Evolutionary conservation across 2,888 invertebrate species (phyloP), one percentile per base, ranked within the genome.

Genomic region (Parnassius smintheus): DNA sequence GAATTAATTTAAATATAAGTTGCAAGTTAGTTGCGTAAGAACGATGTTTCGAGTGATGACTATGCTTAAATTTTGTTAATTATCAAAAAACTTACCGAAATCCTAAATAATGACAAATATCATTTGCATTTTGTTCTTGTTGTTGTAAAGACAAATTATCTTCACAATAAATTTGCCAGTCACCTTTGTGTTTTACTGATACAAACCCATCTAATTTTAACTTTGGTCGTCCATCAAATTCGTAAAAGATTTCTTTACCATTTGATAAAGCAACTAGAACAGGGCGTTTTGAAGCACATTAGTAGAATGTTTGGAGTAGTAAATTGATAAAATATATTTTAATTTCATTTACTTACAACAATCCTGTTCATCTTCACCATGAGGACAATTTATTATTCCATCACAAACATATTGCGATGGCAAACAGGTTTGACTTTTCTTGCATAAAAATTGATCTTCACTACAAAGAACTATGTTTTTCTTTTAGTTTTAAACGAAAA

Each of bases 351-450:
- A 84, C 95, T 93, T 84, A 96, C 96, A 93, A 78, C 97, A 97
- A 78, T 96, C 94, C 58, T 92, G 76, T 90, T 97, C 97, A 76
- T 97, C 97, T 85, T 96, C 96, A 41, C 93, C 93, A 68, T 93
- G 83, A 18, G 87, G 86, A 77, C 97, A 97, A 70, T 97, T 94
- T 1, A 84, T 71, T 53, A 76, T 81, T 42, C 92, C 93, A 81
- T 97, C 94, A 75, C 97, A 97, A 18, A 93, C 92, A 67, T 93
- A 89, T 50, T 85, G 77, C 10, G 82, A 74, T 1, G 94, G 87
- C 62, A 97, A 83, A 74, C 97, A 97, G 44, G 81, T 85, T 75
- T 93, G 92, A 75, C 95, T 95, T 59, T 87, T 78, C 51, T 91
- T 90, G 73, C 96, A 97, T 12, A 93, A 83, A 74, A 93, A 96